Conservation (phyloP, 2,113 vertebrate genomes). For the Ia io region DNA sequence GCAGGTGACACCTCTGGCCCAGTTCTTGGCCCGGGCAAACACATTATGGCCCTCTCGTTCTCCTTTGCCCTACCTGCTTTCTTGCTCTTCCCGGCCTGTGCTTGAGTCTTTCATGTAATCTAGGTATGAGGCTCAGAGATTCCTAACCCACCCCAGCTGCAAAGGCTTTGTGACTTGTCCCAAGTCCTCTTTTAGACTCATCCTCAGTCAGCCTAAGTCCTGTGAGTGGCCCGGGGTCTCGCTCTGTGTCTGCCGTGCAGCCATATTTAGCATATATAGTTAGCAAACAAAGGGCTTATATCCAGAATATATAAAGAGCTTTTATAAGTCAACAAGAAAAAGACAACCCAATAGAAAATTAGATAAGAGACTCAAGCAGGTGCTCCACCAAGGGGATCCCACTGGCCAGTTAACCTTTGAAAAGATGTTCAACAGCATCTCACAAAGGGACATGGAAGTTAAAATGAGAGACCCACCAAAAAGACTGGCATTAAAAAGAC, state of each 20-base stretch:
- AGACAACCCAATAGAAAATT: not conserved
- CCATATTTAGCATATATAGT: not conserved
- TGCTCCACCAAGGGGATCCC: not conserved
- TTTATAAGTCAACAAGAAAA: slow-evolving; percentile 2
- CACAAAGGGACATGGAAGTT: not conserved
- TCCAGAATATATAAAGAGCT: not conserved
- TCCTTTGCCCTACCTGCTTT: not conserved
- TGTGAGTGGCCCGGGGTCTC: not conserved
- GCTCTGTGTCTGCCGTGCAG: not conserved
- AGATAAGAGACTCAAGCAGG: not conserved
- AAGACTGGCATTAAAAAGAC: not conserved
- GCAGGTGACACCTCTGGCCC: not conserved
- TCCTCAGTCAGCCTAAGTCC: not conserved
- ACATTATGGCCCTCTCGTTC: not conserved
- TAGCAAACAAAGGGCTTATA: not conserved
- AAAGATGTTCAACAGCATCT: not conserved
- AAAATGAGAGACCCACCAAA: not conserved
- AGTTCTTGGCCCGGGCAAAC: not conserved
- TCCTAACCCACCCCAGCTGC: not conserved
- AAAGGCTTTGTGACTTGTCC: not conserved
- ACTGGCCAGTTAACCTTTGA: not conserved
- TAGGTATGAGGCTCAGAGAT: not conserved
- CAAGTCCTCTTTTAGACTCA: not conserved
- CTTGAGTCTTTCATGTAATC: not conserved
- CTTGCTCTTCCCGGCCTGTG: not conserved